These are phyloP conservation scores for Etheostoma perlongum DNA, from an alignment of 2,797 vertebrate genomes.

Conservation along the genomic window DNA sequence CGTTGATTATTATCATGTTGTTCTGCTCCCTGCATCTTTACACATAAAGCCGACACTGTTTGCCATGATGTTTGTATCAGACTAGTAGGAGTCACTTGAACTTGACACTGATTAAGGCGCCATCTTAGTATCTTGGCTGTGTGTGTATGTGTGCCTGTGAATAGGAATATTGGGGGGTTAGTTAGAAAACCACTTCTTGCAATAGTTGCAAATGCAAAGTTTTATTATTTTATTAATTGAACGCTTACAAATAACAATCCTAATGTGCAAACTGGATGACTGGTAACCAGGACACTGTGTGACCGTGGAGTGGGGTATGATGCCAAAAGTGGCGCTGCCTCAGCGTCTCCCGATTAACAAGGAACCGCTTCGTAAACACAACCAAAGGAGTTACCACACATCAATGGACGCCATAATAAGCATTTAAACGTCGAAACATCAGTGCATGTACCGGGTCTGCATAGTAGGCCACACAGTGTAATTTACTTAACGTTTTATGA, in stretches of 20 bases:
- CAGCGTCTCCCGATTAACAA: constrained; percentile 69
- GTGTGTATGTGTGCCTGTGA: constrained; percentile 2
- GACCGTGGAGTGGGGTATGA: constrained; percentile 58
- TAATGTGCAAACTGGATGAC: constrained; percentile 45
- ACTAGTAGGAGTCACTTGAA: constrained; percentile 83
- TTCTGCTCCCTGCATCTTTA: constrained; percentile 45
- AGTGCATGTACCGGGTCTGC: constrained; percentile 18
- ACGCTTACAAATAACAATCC: constrained; percentile 25
- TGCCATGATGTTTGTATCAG: constrained; percentile 64
- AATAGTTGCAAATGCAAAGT: constrained; percentile 32
- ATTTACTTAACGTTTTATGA: background rate
- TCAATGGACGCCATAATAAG: constrained; percentile 62
- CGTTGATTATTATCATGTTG: constrained; percentile 75
- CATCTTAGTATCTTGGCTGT: constrained; percentile 81
- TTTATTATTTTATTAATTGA: constrained; percentile 9
- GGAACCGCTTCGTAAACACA: constrained; percentile 67
- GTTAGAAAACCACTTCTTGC: constrained; percentile 43
- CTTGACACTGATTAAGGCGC: constrained; percentile 86
- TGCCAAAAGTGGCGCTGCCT: constrained; percentile 67
- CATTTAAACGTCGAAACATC: constrained; percentile 54
- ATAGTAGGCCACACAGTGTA: constrained; percentile 1
- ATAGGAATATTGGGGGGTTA: constrained; percentile 36
- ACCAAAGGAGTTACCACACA: constrained; percentile 66
- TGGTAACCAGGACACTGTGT: constrained; percentile 74
- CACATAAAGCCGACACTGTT: constrained; percentile 44